These are phyloP conservation scores for Pachypeltis micranthus DNA, from an alignment of 1,140 invertebrate genomes.

Conservation along the genomic window DNA sequence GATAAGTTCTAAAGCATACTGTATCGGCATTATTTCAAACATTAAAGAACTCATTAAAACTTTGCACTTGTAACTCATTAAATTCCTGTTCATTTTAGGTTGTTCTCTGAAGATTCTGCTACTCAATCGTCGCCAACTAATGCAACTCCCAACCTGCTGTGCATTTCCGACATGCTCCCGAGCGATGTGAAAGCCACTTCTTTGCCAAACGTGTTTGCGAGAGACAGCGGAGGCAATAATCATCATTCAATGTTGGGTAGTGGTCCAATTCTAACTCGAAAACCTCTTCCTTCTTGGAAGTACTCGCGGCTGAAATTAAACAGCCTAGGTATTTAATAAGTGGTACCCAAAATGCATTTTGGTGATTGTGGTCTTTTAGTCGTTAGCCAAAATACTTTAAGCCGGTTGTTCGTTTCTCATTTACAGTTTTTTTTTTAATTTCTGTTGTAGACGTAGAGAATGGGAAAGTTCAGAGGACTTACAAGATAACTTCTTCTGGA, in stretches of 20 bases:
- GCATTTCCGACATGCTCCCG: constrained; percentile 9
- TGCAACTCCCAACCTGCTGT: not conserved
- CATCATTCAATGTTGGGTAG: constrained; percentile 8
- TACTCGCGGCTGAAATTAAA: constrained; percentile 14
- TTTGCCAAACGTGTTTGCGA: constrained; percentile 37
- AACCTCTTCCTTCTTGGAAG: constrained; percentile 1
- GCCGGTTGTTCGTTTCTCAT: too few species aligned
- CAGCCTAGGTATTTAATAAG: constrained; percentile 9
- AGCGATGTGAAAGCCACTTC: constrained; percentile 52
- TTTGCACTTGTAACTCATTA: too few species aligned
- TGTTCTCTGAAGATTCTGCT: not conserved
- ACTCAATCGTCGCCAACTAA: constrained; percentile 7
- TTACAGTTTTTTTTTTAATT: constrained; percentile 10
- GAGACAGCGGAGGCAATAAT: constrained; percentile 2
- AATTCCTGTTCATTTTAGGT: not conserved
- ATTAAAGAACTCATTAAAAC: too few species aligned
- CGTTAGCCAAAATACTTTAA: too few species aligned
- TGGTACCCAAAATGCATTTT: not conserved
- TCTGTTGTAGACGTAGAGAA: constrained; percentile 17
- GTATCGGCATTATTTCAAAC: too few species aligned
- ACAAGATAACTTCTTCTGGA: not conserved
- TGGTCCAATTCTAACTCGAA: constrained; percentile 7
- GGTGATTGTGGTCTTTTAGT: too few species aligned
- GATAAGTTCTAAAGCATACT: too few species aligned
- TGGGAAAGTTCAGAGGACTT: constrained; percentile 15